phyloP scores from a whole-genome alignment of 2,797 vertebrate genomes.

The Petrocephalus sullivani region DNA sequence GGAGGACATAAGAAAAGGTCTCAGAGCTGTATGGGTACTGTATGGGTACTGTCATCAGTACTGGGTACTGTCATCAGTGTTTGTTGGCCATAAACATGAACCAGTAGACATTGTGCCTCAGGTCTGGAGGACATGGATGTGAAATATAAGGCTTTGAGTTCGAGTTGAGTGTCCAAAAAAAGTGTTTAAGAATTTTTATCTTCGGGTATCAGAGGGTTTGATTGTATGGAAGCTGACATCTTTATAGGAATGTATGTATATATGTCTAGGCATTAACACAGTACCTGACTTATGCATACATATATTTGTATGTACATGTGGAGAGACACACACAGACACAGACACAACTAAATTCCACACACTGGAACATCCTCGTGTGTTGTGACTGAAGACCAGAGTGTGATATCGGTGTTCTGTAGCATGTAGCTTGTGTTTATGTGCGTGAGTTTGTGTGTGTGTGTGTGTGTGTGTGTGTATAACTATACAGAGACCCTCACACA shows the following conservation, averaged over 20 bases:
- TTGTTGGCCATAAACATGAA: background rate
- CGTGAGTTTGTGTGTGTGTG: background rate
- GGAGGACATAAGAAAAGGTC: background rate
- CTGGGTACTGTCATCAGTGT: background rate
- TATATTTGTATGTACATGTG: background rate
- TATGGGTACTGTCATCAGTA: background rate
- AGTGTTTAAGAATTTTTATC: background rate
- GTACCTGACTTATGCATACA: conserved; percentile 19
- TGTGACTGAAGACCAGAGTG: background rate
- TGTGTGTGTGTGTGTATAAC: background rate
- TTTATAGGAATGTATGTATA: conserved; percentile 2
- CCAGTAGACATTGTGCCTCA: background rate
- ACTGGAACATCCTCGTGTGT: conserved; percentile 17
- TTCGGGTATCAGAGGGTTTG: background rate
- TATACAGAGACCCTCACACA: background rate
- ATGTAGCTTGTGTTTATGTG: conserved; percentile 10
- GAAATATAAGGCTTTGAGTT: conserved; percentile 3
- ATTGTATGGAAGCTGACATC: background rate
- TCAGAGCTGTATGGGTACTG: background rate
- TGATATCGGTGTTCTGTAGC: conserved; percentile 21
- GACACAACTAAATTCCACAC: conserved; percentile 16
- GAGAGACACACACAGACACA: background rate
- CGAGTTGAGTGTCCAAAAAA: background rate
- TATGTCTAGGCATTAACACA: background rate
- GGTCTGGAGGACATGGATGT: conserved; percentile 1